Evolutionary conservation across 64 coral and sea anemone species (phyloP), one percentile per base, ranked within the genome.

Genomic region (Cladopsammia gracilis): DNA sequence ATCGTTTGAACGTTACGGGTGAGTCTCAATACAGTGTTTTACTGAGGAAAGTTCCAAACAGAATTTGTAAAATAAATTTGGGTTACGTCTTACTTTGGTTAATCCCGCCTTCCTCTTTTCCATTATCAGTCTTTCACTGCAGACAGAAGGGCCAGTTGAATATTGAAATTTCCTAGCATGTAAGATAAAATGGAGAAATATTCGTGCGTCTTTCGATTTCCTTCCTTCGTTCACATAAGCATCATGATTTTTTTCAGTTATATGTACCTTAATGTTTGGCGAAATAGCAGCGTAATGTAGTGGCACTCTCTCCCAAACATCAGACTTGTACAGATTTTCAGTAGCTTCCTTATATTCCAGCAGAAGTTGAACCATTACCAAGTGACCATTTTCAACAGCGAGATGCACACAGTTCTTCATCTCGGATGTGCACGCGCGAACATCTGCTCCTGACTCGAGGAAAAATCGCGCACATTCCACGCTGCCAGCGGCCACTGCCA

Each of bases 381-480:
- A 48, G 52, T 75, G 86, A 16, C 86, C 72, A 42, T 73, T 76
- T 42, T 88, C 68, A 9, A 96, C 91, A 0, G 95, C 95, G 51
- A 96, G 69, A 52, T 96, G 95, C 4, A 96, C 64, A 25, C 91
- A 89, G 60, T 87, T 89, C 25, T 83, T 93, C 62, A 96, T 86
- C 3, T 92, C 87, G 10, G 88, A 71, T 7, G 81, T 92, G 82
- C 79, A 73, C 3, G 84, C 76, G 34, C 25, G 64, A 3, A 84
- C 85, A 61, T 96, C 87, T 25, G 91, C 79, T 16, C 95, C 95
- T 86, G 25, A 73, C 53, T 93, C 91, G 18, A 93, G 81, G 8
- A 96, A 50, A 12, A 73, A 18, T 14, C 56, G 92, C 11, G 79
- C 95, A 34, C 85, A 74, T 24, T 85, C 53, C 9, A 66, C 71